Evolutionary conservation across 2,888 invertebrate genomes (phyloP).

Genomic region (Trisateles emortualis): DNA sequence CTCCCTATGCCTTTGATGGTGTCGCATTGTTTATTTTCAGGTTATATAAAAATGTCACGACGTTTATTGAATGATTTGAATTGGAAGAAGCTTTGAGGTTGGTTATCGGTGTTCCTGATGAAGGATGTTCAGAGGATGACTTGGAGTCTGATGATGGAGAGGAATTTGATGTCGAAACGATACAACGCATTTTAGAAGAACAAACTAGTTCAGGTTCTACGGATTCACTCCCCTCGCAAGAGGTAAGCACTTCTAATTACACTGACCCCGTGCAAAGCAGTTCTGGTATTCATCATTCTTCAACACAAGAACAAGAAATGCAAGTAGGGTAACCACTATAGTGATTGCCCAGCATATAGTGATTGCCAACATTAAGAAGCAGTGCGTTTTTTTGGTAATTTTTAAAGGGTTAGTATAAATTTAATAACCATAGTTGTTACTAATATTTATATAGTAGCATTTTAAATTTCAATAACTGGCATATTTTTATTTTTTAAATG

Average conservation of each 20-base stretch:
- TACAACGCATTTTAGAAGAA: constrained; percentile 16
- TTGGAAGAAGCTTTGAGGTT: constrained; percentile 15
- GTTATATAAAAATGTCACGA: constrained; percentile 6
- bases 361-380: neutral
- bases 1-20: constrained; percentile 16
- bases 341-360: neutral
- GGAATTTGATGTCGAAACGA: constrained; percentile 12
- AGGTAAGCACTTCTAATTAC: constrained; percentile 11
- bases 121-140: constrained; percentile 13
- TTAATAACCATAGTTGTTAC: neutral
- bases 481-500: neutral
- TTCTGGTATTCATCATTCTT: constrained; percentile 10
- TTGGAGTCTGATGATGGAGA: constrained; percentile 12
- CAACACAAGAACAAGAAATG: constrained; percentile 9
- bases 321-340: constrained; percentile 2
- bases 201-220: constrained; percentile 13
- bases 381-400: neutral
- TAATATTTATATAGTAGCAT: neutral
- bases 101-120: constrained; percentile 12
- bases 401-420: neutral
- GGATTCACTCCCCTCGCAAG: constrained; percentile 14
- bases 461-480: neutral
- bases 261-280: constrained; percentile 8
- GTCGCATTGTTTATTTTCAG: constrained; percentile 6
- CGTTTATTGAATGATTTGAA: constrained; percentile 7